These are phyloP conservation scores for Amiota minor DNA, from an alignment of 2,888 invertebrate species.

Conservation along the genomic window DNA sequence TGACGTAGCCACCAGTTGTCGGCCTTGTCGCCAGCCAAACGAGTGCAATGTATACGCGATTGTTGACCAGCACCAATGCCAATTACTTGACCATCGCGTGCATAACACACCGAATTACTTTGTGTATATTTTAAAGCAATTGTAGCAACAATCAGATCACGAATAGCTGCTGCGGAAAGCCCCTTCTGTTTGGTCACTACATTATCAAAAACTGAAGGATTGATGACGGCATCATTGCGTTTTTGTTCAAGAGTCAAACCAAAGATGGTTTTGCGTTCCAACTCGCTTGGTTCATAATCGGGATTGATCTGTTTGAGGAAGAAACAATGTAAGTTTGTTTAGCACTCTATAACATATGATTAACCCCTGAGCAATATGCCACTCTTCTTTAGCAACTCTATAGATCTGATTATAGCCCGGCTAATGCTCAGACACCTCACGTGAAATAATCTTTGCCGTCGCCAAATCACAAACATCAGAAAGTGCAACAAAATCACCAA, in stretches of 20 bases:
- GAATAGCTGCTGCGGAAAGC: slow-evolving; percentile 82
- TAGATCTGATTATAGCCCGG: slow-evolving; percentile 89
- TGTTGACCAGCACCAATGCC: slow-evolving; percentile 99
- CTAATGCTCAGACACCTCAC: slow-evolving; percentile 97
- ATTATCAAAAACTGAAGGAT: slow-evolving; percentile 84
- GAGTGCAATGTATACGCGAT: slow-evolving; percentile 97
- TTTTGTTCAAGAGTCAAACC: slow-evolving; percentile 90
- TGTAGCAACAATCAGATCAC: slow-evolving; percentile 95
- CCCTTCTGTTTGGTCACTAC: slow-evolving; percentile 82
- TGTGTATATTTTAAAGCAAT: slow-evolving; percentile 98
- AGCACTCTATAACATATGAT: not conserved
- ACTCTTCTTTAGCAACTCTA: slow-evolving; percentile 90
- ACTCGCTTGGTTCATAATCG: slow-evolving; percentile 83
- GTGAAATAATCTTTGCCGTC: slow-evolving; percentile 93
- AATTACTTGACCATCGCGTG: slow-evolving; percentile 86
- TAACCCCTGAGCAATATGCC: slow-evolving; percentile 85
- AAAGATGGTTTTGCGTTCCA: slow-evolving; percentile 88
- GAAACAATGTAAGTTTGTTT: not conserved
- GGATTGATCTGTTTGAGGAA: slow-evolving; percentile 83
- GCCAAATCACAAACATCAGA: slow-evolving; percentile 91
- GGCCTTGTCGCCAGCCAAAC: slow-evolving; percentile 97
- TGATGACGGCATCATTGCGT: slow-evolving; percentile 90
- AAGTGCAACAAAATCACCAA: slow-evolving; percentile 97
- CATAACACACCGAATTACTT: slow-evolving; percentile 98
- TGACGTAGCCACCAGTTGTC: slow-evolving; percentile 98